A percentile compares a stretch with the other conserved stretches of the same genome.
phyloP scores from a whole-genome alignment of 2,888 invertebrate species.

The Tetragonisca angustula region DNA sequence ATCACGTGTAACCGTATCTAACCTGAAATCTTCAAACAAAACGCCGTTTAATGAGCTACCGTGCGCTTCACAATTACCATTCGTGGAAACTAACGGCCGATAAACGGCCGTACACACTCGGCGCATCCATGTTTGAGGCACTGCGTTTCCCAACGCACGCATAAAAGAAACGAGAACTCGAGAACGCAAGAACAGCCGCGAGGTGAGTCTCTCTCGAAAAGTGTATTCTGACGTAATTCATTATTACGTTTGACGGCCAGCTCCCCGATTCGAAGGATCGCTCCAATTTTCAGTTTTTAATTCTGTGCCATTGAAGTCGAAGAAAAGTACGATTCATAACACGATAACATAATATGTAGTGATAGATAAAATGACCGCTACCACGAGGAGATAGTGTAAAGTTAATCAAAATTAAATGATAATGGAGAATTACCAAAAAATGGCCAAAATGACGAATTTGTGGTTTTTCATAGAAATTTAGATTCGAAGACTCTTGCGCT shows the following conservation, averaged over 20 bases:
- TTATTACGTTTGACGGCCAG: neutral
- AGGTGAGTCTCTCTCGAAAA: neutral
- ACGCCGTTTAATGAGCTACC: neutral
- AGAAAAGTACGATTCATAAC: neutral
- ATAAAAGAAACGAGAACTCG: neutral
- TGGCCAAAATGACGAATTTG: too few relatives aligned
- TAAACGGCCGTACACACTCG: neutral
- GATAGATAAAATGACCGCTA: neutral
- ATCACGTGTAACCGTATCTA: neutral
- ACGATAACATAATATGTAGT: slow-evolving; percentile 9
- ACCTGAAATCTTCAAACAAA: neutral
- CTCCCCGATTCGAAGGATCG: neutral
- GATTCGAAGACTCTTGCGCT: too few relatives aligned
- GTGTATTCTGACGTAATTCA: neutral
- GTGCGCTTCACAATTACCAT: neutral
- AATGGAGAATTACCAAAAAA: too few relatives aligned
- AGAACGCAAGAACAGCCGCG: neutral
- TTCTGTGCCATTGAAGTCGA: neutral
- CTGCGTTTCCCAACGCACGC: slow-evolving; percentile 11
- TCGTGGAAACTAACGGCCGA: slow-evolving; percentile 1
- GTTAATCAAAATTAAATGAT: too few relatives aligned
- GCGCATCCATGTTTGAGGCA: neutral
- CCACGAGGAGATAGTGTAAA: neutral
- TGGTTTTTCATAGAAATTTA: too few relatives aligned
- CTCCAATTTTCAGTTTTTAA: slow-evolving; percentile 3